Conservation (phyloP, 2,888 invertebrate genomes). For the Tetrapedia diversipes region DNA sequence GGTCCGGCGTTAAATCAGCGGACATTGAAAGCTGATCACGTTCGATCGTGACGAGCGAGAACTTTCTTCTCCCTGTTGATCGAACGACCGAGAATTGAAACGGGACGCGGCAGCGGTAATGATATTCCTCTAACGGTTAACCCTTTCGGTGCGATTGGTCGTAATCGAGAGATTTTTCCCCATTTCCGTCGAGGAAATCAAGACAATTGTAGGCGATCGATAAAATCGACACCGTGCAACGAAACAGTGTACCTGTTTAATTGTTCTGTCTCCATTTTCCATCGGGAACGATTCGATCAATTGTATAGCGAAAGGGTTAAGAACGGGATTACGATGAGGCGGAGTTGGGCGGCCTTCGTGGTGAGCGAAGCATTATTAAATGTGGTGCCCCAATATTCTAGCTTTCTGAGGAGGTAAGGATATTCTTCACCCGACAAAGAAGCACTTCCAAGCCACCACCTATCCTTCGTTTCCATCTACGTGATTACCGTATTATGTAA, state of each 20-base stretch:
- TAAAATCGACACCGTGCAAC: no score
- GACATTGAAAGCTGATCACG: slow-evolving; percentile 33
- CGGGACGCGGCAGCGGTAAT: not conserved
- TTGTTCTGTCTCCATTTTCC: no score
- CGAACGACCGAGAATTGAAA: slow-evolving; percentile 5
- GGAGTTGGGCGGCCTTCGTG: slow-evolving; percentile 64
- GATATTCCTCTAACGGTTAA: not conserved
- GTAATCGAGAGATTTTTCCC: not conserved
- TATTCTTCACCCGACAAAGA: slow-evolving; percentile 80
- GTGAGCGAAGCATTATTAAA: slow-evolving; percentile 79
- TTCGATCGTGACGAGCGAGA: slow-evolving; percentile 12
- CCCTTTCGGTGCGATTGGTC: slow-evolving; percentile 21
- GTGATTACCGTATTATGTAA: slow-evolving; percentile 74
- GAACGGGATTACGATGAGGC: slow-evolving; percentile 4
- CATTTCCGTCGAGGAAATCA: no score
- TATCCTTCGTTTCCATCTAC: slow-evolving; percentile 77
- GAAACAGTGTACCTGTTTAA: no score
- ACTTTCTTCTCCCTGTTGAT: slow-evolving; percentile 6
- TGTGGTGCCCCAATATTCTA: slow-evolving; percentile 82
- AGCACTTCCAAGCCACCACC: slow-evolving; percentile 80
- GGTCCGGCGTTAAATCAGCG: slow-evolving; percentile 5
- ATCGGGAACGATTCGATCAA: no score
- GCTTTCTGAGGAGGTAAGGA: slow-evolving; percentile 83
- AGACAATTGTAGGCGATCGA: no score
- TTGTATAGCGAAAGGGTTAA: slow-evolving; percentile 34